These are phyloP conservation scores for Nysson spinosus DNA, from an alignment of 2,888 invertebrate genomes.

Conservation along the genomic window DNA sequence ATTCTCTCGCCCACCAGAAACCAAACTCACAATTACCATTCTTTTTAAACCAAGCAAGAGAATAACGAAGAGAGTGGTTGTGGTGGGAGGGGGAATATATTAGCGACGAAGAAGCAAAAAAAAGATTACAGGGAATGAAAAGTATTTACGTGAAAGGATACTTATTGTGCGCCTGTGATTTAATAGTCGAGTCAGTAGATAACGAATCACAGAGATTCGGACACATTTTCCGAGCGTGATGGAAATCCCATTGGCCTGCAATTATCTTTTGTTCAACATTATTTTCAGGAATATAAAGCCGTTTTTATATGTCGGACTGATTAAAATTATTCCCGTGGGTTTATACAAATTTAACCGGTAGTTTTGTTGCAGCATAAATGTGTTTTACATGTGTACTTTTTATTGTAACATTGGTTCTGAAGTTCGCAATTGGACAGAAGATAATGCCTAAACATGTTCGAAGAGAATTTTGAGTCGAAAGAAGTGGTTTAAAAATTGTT, in stretches of 20 bases:
- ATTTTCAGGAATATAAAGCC: background rate
- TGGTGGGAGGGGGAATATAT: slow-evolving; percentile 24
- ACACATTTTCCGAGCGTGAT: slow-evolving; percentile 11
- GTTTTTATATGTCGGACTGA: too few species aligned
- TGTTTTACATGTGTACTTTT: too few species aligned
- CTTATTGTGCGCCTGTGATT: slow-evolving; percentile 21
- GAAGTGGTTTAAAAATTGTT: too few species aligned
- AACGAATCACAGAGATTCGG: slow-evolving; percentile 16
- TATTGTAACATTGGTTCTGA: too few species aligned
- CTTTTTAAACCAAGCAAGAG: slow-evolving; percentile 13
- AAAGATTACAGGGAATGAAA: slow-evolving; percentile 15
- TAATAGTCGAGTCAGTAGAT: slow-evolving; percentile 38
- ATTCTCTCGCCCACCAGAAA: slow-evolving; percentile 17
- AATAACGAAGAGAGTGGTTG: slow-evolving; percentile 22
- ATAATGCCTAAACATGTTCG: too few species aligned
- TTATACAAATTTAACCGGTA: too few species aligned
- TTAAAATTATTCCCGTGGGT: too few species aligned
- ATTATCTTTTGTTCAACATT: background rate
- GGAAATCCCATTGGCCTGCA: background rate
- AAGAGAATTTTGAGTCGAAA: too few species aligned
- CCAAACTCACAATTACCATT: slow-evolving; percentile 48
- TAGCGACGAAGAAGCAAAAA: background rate
- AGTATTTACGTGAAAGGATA: slow-evolving; percentile 24
- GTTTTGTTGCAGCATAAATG: too few species aligned
- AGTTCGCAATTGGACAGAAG: too few species aligned